Percentiles rank a stretch among this genome's conserved stretches.
These are phyloP conservation scores for Thunnus albacares DNA, from an alignment of 2,797 vertebrate species.

Conservation along the genomic window DNA sequence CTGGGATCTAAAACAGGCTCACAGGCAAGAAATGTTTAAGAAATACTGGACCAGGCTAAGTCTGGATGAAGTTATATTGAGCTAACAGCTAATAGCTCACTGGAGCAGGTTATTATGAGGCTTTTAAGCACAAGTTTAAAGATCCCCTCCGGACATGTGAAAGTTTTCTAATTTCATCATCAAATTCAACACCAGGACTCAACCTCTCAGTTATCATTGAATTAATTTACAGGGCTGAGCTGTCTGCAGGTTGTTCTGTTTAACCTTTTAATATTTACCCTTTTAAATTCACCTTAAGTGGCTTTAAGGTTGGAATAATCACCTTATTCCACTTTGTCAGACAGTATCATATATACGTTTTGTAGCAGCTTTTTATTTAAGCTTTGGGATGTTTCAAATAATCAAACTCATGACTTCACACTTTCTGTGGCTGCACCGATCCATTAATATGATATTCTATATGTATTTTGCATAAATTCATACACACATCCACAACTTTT, in stretches of 20 bases:
- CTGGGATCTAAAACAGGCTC: background rate
- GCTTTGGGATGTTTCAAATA: background rate
- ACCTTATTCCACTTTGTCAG: background rate
- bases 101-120: background rate
- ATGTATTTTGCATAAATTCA: background rate
- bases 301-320: conserved; percentile 9
- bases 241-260: background rate
- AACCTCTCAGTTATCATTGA: conserved; percentile 9
- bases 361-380: background rate
- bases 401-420: no score
- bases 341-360: background rate
- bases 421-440: no score
- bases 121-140: background rate
- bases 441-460: no score
- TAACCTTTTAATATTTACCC: background rate
- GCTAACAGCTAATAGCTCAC: background rate
- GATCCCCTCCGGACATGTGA: no score
- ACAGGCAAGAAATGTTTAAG: background rate
- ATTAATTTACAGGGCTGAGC: conserved; percentile 12
- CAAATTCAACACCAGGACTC: background rate
- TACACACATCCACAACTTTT: background rate
- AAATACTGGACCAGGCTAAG: background rate
- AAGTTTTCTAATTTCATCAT: no score
- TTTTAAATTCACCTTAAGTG: background rate
- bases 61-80: background rate